Evolutionary conservation across 2,797 vertebrate genomes (phyloP).

Genomic region (Telmatherina bonti): DNA sequence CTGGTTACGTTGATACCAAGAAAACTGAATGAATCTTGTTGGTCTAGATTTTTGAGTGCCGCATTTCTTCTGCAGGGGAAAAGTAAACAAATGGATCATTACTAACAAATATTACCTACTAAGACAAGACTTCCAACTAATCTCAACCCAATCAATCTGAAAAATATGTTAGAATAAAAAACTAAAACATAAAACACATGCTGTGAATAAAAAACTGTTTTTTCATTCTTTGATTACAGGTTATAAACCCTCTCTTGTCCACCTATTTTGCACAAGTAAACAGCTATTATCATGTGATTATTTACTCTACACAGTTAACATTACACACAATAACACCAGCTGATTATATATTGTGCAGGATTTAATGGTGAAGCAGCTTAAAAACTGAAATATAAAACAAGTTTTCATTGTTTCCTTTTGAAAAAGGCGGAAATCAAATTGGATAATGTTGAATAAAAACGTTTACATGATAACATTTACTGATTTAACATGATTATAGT

Average conservation of each 20-base stretch:
- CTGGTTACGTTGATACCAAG: conserved; percentile 18
- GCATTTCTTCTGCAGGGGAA: neutral
- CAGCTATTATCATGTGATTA: neutral
- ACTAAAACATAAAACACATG: neutral
- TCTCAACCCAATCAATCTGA: neutral
- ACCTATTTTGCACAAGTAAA: neutral
- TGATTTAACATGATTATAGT: neutral
- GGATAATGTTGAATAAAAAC: neutral
- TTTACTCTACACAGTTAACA: neutral
- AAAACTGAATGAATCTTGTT: conserved; percentile 43
- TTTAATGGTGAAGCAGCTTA: neutral
- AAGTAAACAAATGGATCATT: conserved; percentile 41
- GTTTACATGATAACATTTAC: neutral
- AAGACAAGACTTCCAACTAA: neutral
- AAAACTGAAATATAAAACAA: neutral
- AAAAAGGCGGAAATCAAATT: neutral
- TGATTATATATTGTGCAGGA: neutral
- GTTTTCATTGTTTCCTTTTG: neutral
- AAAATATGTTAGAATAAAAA: neutral
- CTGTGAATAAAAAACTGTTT: neutral
- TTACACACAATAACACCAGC: neutral
- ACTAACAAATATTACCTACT: conserved; percentile 25
- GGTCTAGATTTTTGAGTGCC: conserved; percentile 54
- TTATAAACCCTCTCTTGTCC: neutral
- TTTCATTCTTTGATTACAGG: neutral